These are phyloP conservation scores for Otolemur crassicaudatus DNA, from an alignment of 2,797 vertebrate genomes.

Conservation along the genomic window DNA sequence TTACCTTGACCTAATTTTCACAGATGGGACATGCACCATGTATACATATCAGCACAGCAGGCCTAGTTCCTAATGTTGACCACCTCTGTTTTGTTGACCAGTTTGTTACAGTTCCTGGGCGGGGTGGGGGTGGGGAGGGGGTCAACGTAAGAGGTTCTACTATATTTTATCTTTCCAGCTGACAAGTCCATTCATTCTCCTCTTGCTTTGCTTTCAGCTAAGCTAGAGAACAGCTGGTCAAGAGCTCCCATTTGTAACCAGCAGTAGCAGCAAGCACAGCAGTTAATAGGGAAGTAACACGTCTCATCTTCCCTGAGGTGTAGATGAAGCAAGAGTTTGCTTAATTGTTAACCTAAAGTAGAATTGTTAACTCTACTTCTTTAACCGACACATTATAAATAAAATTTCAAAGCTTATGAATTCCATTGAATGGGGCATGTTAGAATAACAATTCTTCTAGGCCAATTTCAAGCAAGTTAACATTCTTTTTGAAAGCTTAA, in stretches of 20 bases:
- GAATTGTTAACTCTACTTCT: background rate
- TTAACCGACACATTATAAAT: conserved; percentile 8
- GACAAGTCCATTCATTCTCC: background rate
- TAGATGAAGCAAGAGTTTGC: background rate
- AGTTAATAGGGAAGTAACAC: background rate
- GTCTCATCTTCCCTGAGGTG: background rate
- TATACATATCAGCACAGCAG: too few species aligned
- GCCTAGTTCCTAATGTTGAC: too few species aligned
- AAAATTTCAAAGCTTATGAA: conserved; percentile 30
- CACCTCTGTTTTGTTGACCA: too few species aligned
- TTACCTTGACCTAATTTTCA: too few species aligned
- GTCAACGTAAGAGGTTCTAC: too few species aligned
- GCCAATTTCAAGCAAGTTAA: conserved; percentile 20
- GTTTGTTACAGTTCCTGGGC: too few species aligned
- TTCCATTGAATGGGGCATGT: background rate
- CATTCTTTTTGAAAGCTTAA: conserved; percentile 41
- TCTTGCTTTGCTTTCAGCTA: background rate
- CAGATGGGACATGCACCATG: too few species aligned
- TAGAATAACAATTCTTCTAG: conserved; percentile 25
- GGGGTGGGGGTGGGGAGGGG: too few species aligned
- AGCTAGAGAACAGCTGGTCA: background rate
- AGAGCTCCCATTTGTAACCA: background rate
- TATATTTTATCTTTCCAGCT: conserved; percentile 26
- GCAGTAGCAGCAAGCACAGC: background rate
- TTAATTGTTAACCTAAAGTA: background rate